Evolutionary conservation across 1,140 invertebrate genomes (phyloP).

Genomic region (Drosophila watanabei): DNA sequence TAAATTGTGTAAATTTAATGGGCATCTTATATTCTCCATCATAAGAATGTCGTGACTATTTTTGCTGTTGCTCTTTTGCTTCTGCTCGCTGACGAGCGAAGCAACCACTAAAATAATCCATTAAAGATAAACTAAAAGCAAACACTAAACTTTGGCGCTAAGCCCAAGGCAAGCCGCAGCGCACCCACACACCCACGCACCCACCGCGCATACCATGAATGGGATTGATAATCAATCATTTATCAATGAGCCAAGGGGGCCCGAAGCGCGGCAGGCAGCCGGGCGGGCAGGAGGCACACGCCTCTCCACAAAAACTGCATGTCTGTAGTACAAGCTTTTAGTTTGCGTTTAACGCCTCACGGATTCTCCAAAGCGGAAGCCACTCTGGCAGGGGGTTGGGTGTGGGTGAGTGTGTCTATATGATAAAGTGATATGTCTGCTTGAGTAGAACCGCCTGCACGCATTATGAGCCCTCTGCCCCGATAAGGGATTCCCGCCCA

Average conservation of each 20-base stretch:
- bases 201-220: slow-evolving; percentile 22
- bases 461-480: slow-evolving; percentile 57
- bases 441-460: slow-evolving; percentile 35
- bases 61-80: slow-evolving; percentile 12
- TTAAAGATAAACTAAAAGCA: slow-evolving; percentile 83
- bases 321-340: slow-evolving; percentile 71
- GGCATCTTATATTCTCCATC: slow-evolving; percentile 13
- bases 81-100: slow-evolving; percentile 44
- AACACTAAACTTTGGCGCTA: slow-evolving; percentile 82
- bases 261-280: slow-evolving; percentile 42
- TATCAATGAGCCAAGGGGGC: slow-evolving; percentile 63
- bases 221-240: slow-evolving; percentile 78
- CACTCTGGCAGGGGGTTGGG: neutral
- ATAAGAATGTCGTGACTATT: neutral
- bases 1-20: neutral
- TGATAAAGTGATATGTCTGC: slow-evolving; percentile 70
- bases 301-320: slow-evolving; percentile 49
- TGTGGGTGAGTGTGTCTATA: slow-evolving; percentile 25
- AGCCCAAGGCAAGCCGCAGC: slow-evolving; percentile 71
- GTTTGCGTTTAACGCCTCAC: slow-evolving; percentile 83
- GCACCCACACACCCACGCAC: slow-evolving; percentile 60
- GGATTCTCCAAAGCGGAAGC: slow-evolving; percentile 66
- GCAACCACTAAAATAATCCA: slow-evolving; percentile 82
- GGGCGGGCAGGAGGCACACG: slow-evolving; percentile 47
- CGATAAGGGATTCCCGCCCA: slow-evolving; percentile 35